phyloP scores from a whole-genome alignment of 1,140 invertebrate genomes.

The Drosophila nigrodunni region DNA sequence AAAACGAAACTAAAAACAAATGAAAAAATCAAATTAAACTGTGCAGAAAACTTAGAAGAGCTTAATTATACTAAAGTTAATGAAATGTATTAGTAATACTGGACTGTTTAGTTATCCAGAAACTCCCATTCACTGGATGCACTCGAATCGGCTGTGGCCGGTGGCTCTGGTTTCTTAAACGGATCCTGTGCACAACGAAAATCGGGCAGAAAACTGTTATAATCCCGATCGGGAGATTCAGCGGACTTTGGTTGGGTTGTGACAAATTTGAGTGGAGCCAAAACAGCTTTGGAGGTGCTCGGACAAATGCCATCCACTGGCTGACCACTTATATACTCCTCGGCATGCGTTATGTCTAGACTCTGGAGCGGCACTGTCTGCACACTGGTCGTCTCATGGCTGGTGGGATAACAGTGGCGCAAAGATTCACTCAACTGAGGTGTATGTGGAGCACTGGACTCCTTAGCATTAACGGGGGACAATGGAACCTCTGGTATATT shows the following conservation, averaged over 20 bases:
- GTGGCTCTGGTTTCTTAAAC: constrained; percentile 36
- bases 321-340: constrained; percentile 59
- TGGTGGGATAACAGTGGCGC: constrained; percentile 58
- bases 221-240: constrained; percentile 40
- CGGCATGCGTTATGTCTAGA: not conserved
- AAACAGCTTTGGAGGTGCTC: constrained; percentile 17
- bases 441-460: constrained; percentile 32
- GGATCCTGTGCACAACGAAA: constrained; percentile 68
- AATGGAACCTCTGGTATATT: constrained; percentile 64
- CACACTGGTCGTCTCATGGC: constrained; percentile 52
- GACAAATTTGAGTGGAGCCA: constrained; percentile 61
- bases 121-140: constrained; percentile 83
- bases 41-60: constrained; percentile 22
- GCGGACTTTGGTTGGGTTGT: constrained; percentile 36
- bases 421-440: constrained; percentile 42
- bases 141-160: constrained; percentile 62
- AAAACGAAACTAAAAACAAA: constrained; percentile 16
- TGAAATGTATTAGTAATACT: constrained; percentile 44
- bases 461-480: constrained; percentile 41
- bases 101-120: constrained; percentile 68
- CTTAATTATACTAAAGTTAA: constrained; percentile 11
- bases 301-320: constrained; percentile 65
- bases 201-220: constrained; percentile 73
- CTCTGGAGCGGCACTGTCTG: constrained; percentile 53
- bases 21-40: constrained; percentile 12